Evolutionary conservation across 2,888 invertebrate genomes (phyloP), one percentile per base, ranked within the genome.

Genomic region (Syritta pipiens): DNA sequence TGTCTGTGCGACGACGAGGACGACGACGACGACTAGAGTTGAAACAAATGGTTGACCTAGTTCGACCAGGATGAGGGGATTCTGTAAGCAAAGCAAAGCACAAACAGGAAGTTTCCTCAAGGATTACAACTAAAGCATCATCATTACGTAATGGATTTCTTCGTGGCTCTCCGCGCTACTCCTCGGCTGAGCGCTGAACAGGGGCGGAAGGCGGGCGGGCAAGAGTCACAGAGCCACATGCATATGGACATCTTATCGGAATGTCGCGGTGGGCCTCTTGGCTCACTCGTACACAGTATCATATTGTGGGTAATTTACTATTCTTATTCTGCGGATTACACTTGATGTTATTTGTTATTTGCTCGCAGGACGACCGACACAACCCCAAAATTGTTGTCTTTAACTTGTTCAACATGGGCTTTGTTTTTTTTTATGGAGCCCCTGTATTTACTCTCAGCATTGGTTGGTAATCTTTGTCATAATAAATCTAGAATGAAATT

Each of bases 31-130:
- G 37, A 55, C 37, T 67, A 37, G 72, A 74, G 74, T 74, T 79
- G 67, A 74, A 79, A 79, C 79, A 79, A 79, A 72, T 68, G 72
- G 79, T 68, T 79, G 79, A 79, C 79, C 79, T 68, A 79, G 60
- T 74, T 79, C 49, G 53, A 46, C 28, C 37, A 35, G 49, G 22
- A 19, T 49, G 51, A 37, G 60, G 30, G 51, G 53, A 77, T 44
- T 57, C 68, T 68, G n/a, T n/a, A n/a, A n/a, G n/a, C n/a, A n/a
- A 30, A 74, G 67, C 55, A 79, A 60, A 74, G 67, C 79, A 74
- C 44, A 79, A 79, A 74, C 79, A 67, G 79, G 74, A 79, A 79
- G 79, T 79, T 74, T 74, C 60, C 62, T 74, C 67, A 67, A 74
- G 79, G 79, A 79, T 79, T 79, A 68, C 79, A 74, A 79, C 74